phyloP scores from a whole-genome alignment of 2,888 invertebrate species.

The Hermaeophaga mercurialis region DNA sequence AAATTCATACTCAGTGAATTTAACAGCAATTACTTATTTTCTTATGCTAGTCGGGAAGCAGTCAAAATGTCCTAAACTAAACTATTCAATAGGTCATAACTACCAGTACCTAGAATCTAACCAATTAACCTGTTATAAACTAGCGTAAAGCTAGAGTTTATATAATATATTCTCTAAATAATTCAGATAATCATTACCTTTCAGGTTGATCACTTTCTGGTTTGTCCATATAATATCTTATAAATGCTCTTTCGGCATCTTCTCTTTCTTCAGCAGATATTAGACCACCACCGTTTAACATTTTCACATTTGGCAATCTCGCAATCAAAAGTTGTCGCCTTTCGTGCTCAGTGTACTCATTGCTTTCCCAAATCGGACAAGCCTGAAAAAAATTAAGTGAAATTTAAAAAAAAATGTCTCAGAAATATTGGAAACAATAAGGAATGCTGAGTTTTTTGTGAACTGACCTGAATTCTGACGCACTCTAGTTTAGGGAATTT shows the following conservation, averaged over 20 bases:
- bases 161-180: no score
- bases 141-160: no score
- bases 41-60: no score
- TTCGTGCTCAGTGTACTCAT: conserved; percentile 88
- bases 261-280: conserved; percentile 86
- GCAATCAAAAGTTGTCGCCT: conserved; percentile 86
- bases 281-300: conserved; percentile 86
- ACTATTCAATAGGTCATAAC: no score
- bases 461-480: conserved; percentile 75
- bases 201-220: conserved; percentile 82
- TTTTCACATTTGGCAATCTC: conserved; percentile 81
- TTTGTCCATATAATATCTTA: conserved; percentile 89
- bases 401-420: conserved; percentile 4
- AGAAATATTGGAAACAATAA: no score
- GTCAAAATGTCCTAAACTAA: no score
- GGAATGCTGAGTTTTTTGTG: no score
- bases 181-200: no score
- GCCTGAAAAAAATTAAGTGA: conserved; percentile 57
- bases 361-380: conserved; percentile 75
- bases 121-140: no score
- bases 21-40: no score
- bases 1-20: no score
- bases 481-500: conserved; percentile 83
- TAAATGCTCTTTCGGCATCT: conserved; percentile 91
- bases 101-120: no score